phyloP scores from a whole-genome alignment of 2,888 invertebrate genomes.

The Poecilus cupreus region DNA sequence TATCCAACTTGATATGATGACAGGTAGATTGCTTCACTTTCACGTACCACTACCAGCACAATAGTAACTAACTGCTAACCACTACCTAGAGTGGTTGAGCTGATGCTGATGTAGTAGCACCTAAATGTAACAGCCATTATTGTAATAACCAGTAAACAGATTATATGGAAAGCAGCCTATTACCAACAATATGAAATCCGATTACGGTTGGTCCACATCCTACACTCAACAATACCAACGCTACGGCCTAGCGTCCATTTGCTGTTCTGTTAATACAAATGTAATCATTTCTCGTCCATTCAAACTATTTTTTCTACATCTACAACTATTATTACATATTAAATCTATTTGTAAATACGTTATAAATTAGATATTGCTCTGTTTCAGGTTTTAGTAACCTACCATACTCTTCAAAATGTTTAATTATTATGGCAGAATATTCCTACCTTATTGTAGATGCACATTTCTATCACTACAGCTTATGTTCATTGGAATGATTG shows the following conservation, averaged over 20 bases:
- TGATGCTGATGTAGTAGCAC: constrained; percentile 21
- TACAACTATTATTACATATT: neutral
- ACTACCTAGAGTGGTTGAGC: neutral
- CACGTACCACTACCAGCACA: neutral
- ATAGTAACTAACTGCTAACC: neutral
- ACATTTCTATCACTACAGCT: too few relatives aligned
- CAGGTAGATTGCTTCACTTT: neutral
- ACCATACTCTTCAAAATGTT: too few relatives aligned
- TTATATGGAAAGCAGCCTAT: constrained; percentile 48
- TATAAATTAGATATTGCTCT: too few relatives aligned
- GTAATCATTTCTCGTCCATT: neutral
- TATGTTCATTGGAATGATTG: too few relatives aligned
- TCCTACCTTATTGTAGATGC: too few relatives aligned
- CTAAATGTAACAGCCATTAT: constrained; percentile 54
- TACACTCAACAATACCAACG: constrained; percentile 13
- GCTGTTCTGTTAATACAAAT: constrained; percentile 16
- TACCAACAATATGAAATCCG: constrained; percentile 56
- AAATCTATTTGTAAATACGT: too few relatives aligned
- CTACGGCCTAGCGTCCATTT: constrained; percentile 8
- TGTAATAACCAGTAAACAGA: constrained; percentile 54
- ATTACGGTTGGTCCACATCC: constrained; percentile 30
- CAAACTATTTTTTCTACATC: neutral
- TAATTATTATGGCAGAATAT: too few relatives aligned
- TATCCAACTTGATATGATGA: neutral
- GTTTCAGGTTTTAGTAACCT: too few relatives aligned